Evolutionary conservation across 2,888 invertebrate species (phyloP).

Genomic region (Pocota personata): DNA sequence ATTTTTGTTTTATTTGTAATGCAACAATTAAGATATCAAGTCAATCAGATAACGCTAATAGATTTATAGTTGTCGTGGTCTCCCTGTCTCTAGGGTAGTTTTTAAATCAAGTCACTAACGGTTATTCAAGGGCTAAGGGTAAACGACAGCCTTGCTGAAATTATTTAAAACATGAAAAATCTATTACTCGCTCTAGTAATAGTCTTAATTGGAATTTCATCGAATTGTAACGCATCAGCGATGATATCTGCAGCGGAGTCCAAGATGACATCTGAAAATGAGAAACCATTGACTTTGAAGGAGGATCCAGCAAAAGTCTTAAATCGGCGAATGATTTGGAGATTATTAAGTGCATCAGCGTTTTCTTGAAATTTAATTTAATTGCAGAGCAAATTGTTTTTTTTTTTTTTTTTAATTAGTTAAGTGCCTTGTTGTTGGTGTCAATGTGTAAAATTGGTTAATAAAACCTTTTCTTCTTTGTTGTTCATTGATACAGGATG

Average conservation of each 20-base stretch:
- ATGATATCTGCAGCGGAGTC: not conserved
- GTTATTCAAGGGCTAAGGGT: not conserved
- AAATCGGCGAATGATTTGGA: constrained; percentile 54
- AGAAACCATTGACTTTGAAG: not conserved
- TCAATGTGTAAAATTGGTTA: not conserved
- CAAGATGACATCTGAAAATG: not conserved
- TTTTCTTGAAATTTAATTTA: constrained; percentile 25
- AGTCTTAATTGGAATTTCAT: not conserved
- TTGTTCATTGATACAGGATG: too few species aligned
- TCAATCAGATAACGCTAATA: not conserved
- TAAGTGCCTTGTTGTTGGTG: not conserved
- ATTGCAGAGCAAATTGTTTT: not conserved
- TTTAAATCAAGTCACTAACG: not conserved
- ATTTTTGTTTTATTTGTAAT: not conserved
- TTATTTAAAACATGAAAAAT: not conserved
- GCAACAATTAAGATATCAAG: constrained; percentile 28
- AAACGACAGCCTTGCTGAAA: not conserved
- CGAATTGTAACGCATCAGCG: not conserved
- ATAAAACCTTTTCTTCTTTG: too few species aligned
- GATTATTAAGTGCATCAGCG: constrained; percentile 38
- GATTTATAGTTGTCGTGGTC: not conserved
- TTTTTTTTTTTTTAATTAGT: not conserved
- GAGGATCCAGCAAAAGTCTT: not conserved
- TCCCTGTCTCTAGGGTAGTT: not conserved
- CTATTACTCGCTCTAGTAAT: not conserved